Evolutionary conservation across 2,113 vertebrate species (phyloP).

Genomic region (human): GRCh38 chr14:52488001-52488500

Average conservation of each 20-base stretch:
- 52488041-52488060: neutral
- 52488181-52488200: neutral
- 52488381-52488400: slow-evolving; percentile 74
- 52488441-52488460: slow-evolving; percentile 87
- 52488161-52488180: neutral
- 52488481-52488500: slow-evolving; percentile 79
- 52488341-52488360: neutral
- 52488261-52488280: neutral
- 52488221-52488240: slow-evolving; percentile 24
- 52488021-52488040: neutral
- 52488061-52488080: neutral
- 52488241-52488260: neutral
- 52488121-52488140: neutral
- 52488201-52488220: neutral
- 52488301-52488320: neutral
- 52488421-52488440: slow-evolving; percentile 85
- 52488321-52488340: neutral
- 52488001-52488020: neutral
- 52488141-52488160: neutral
- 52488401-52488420: slow-evolving; percentile 62
- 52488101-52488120: neutral
- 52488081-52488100: neutral
- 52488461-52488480: slow-evolving; percentile 90
- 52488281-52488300: neutral
- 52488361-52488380: slow-evolving; percentile 82